These are phyloP conservation scores for Mus minutoides DNA, from an alignment of 2,797 vertebrate genomes.

Conservation along the genomic window DNA sequence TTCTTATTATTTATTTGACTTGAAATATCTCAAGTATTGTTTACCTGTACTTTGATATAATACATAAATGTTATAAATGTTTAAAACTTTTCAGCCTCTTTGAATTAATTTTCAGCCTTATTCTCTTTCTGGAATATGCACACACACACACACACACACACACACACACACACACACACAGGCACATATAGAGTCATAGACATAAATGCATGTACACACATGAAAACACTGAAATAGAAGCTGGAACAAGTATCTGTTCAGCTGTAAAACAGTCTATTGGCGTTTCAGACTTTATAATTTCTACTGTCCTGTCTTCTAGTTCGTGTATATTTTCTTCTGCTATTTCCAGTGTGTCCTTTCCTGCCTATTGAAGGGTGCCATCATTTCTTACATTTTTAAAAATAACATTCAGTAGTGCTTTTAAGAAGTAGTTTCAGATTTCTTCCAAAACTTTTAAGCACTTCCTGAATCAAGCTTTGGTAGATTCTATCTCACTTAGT, in stretches of 20 bases:
- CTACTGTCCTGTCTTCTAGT: neutral
- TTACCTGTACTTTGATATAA: neutral
- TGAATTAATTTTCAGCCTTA: neutral
- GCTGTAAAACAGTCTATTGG: neutral
- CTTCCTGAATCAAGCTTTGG: neutral
- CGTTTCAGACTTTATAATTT: conserved; percentile 13
- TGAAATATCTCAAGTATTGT: neutral
- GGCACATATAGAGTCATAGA: too few species aligned
- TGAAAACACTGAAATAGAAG: neutral
- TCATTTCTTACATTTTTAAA: neutral
- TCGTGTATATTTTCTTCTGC: conserved; percentile 27
- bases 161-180: neutral
- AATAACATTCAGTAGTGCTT: neutral
- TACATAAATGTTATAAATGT: conserved; percentile 26
- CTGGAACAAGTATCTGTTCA: neutral
- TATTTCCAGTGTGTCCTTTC: neutral
- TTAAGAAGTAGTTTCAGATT: neutral
- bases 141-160: neutral
- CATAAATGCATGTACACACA: neutral
- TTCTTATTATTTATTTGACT: neutral
- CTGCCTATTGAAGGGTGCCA: neutral
- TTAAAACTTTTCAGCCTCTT: conserved; percentile 32
- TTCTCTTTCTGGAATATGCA: neutral
- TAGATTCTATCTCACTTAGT: neutral
- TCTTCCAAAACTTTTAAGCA: conserved; percentile 31